Base-by-base conservation (phyloP, 2,888 invertebrate genomes). In the Ochropleura leucogaster region DNA sequence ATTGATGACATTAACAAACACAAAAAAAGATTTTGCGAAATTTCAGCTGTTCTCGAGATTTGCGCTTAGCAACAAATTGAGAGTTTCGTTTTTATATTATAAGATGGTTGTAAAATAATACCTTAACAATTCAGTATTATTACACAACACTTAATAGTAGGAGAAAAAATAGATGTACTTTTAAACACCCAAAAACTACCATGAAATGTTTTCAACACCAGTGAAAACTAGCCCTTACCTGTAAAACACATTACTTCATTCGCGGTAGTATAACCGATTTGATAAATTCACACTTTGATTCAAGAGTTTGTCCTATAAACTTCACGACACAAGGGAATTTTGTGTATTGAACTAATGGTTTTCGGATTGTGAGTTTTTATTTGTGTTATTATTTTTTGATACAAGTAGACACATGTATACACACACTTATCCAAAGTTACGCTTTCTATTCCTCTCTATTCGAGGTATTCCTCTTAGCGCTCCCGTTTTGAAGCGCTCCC, bases 331-430 rank as follows among this genome's bases (percentile, higher is more conserved):
- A 47, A 47, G 18, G 5, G 55, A 55, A 0, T 47, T 40, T 49
- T n/a, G 4, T 68, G 57, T n/a, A 55, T 12, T 18, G 6, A 5
- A 60, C 42, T 70, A 71, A 85, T 85, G 85, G 83, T 67, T 47
- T 86, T 75, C 16, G 81, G 68, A 72, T 85, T 68, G 85, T 85
- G 68, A 85, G 85, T 86, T 51, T 16, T 51, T 16, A 0, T 46
- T 46, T 46, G 0, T 16, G 30, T 20, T 30, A 18, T 46, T n/a
- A 0, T 14, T 14, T 47, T 20, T 18, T 18, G 3, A 30, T 51
- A 18, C 7, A 57, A 30, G 14, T 14, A 0, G 12, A 12, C 20
- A 20, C 18, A 18, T 8, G 18, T 6, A 7, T 16, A 46, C 10
- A 10, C 10, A 46, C 16, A 51, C 8, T 6, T 30, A 30, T 30